Percentiles rank a stretch among this genome's conserved stretches.
phyloP scores from a whole-genome alignment of 2,113 vertebrate species.

The Mellivora capensis region DNA sequence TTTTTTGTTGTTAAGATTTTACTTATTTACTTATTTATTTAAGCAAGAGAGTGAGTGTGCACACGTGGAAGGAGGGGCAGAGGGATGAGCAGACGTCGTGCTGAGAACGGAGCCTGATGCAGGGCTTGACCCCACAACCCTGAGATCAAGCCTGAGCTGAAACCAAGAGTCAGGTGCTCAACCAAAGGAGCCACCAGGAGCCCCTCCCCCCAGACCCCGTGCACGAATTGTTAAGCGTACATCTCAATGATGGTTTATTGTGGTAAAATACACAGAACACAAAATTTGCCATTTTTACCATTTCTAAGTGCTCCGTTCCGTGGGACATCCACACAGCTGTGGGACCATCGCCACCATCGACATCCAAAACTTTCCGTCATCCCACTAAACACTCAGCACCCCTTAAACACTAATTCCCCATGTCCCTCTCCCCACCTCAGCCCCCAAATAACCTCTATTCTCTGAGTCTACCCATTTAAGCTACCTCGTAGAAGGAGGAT shows the following conservation, averaged over 20 bases:
- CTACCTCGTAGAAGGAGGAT: accelerated
- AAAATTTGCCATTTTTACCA: not conserved
- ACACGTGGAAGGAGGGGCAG: not conserved
- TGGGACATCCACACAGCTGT: accelerated
- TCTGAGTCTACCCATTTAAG: not conserved
- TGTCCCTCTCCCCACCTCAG: not conserved
- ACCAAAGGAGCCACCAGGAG: not conserved
- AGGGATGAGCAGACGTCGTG: not conserved
- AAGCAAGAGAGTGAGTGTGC: not conserved
- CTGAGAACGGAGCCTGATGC: not conserved
- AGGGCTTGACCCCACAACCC: not conserved
- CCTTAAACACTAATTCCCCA: too few species aligned
- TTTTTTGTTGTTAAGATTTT: not conserved
- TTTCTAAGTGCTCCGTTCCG: accelerated
- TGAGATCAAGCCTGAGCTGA: not conserved
- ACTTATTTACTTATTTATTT: not conserved
- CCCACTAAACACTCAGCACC: not conserved
- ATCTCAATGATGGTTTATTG: not conserved
- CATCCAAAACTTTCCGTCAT: not conserved
- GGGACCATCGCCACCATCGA: accelerated
- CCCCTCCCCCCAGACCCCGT: not conserved
- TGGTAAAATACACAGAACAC: not conserved
- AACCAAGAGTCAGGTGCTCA: not conserved
- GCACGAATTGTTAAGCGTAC: not conserved
- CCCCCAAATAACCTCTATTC: not conserved